Evolutionary conservation across 2,888 invertebrate genomes (phyloP).

Genomic region (Bimastos eiseni): DNA sequence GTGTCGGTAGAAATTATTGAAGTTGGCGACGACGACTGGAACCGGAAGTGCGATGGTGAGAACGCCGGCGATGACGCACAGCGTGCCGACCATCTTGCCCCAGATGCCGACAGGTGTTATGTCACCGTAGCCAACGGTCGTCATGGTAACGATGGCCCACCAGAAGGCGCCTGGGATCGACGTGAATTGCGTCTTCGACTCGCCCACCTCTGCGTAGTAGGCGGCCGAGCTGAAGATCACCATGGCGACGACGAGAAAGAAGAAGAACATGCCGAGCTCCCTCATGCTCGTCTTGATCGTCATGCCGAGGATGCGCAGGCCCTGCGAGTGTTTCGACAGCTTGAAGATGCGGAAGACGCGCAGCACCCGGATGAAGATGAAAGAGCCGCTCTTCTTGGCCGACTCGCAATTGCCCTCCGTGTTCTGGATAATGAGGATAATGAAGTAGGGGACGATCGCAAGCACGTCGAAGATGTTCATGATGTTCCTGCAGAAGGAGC

Average conservation of each 20-base stretch:
- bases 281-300: slow-evolving; percentile 56
- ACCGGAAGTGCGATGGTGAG: slow-evolving; percentile 50
- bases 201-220: slow-evolving; percentile 56
- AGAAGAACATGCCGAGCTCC: slow-evolving; percentile 58
- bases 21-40: slow-evolving; percentile 50
- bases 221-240: slow-evolving; percentile 59
- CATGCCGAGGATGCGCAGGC: slow-evolving; percentile 57
- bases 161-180: slow-evolving; percentile 61
- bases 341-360: slow-evolving; percentile 58
- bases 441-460: slow-evolving; percentile 59
- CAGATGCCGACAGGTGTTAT: slow-evolving; percentile 48
- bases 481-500: slow-evolving; percentile 51
- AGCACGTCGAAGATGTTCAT: slow-evolving; percentile 60
- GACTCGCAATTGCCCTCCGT: slow-evolving; percentile 47
- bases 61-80: slow-evolving; percentile 49
- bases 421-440: slow-evolving; percentile 50
- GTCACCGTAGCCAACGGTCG: slow-evolving; percentile 50
- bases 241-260: slow-evolving; percentile 59
- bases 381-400: slow-evolving; percentile 47
- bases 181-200: slow-evolving; percentile 49
- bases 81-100: slow-evolving; percentile 48
- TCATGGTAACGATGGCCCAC: slow-evolving; percentile 60
- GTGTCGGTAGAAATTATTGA: slow-evolving; percentile 50
- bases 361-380: slow-evolving; percentile 54
- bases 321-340: slow-evolving; percentile 59